A percentile compares a stretch with the other conserved stretches of the same genome.
Evolutionary conservation across 1,140 invertebrate species (phyloP).

Genomic region (Solenopsis invicta): DNA sequence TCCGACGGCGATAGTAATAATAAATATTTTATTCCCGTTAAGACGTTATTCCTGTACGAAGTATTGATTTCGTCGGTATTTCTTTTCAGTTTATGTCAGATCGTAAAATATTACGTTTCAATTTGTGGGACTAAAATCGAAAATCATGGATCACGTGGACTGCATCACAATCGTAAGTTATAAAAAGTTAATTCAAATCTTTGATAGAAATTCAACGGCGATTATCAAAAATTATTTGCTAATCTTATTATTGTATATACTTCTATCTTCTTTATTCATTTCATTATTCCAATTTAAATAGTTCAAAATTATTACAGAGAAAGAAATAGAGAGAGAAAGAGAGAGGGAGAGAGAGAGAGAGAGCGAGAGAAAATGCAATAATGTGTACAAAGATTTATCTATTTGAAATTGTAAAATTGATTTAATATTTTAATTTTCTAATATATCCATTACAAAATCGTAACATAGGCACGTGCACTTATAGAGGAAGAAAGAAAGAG

Average conservation of each 20-base stretch:
- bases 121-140: slow-evolving; percentile 13
- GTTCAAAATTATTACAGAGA: slow-evolving; percentile 10
- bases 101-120: slow-evolving; percentile 41
- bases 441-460: not conserved
- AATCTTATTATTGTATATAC: not conserved
- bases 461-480: no score
- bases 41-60: slow-evolving; percentile 31
- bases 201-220: not conserved
- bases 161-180: not conserved
- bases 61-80: slow-evolving; percentile 33
- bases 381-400: not conserved
- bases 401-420: not conserved
- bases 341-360: not conserved
- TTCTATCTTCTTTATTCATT: not conserved
- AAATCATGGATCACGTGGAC: not conserved
- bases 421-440: not conserved
- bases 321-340: not conserved
- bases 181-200: slow-evolving; percentile 5
- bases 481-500: not conserved
- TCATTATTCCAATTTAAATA: slow-evolving; percentile 5
- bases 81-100: slow-evolving; percentile 26
- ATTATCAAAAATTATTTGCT: not conserved
- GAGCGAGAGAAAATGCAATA: not conserved
- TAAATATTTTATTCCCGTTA: slow-evolving; percentile 47
- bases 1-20: not conserved